Percentiles rank a stretch among this genome's conserved stretches.
phyloP scores from a whole-genome alignment of 2,888 invertebrate genomes.

The Antitype chi region DNA sequence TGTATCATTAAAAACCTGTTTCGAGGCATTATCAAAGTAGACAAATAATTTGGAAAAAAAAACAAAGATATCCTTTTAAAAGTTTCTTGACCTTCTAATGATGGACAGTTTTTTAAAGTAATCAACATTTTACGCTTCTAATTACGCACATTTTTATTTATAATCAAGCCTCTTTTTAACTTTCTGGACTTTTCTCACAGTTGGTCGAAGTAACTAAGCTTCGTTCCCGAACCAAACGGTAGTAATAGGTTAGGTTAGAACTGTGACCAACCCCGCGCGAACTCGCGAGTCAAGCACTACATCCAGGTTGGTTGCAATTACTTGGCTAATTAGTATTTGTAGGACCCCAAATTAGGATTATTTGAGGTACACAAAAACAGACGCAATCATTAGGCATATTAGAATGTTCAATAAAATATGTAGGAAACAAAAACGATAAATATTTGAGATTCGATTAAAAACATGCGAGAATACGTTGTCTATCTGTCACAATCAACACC shows the following conservation, averaged over 20 bases:
- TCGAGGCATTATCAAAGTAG: background rate
- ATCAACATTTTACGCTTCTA: background rate
- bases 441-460: background rate
- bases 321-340: background rate
- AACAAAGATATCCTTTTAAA: background rate
- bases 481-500: constrained; percentile 2
- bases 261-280: background rate
- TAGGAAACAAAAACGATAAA: background rate
- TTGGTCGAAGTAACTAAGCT: background rate
- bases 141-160: background rate
- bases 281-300: background rate
- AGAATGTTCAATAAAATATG: background rate
- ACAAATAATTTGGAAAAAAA: background rate
- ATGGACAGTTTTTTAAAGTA: background rate
- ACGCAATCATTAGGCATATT: background rate
- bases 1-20: background rate
- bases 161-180: background rate
- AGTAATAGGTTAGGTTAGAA: background rate
- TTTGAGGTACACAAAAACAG: background rate
- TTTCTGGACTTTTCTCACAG: background rate
- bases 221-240: background rate
- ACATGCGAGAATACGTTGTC: background rate
- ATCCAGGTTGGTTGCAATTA: background rate
- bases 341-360: background rate
- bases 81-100: background rate